These are phyloP conservation scores for Pollachius pollachius DNA, from an alignment of 2,113 vertebrate genomes.

Conservation along the genomic window DNA sequence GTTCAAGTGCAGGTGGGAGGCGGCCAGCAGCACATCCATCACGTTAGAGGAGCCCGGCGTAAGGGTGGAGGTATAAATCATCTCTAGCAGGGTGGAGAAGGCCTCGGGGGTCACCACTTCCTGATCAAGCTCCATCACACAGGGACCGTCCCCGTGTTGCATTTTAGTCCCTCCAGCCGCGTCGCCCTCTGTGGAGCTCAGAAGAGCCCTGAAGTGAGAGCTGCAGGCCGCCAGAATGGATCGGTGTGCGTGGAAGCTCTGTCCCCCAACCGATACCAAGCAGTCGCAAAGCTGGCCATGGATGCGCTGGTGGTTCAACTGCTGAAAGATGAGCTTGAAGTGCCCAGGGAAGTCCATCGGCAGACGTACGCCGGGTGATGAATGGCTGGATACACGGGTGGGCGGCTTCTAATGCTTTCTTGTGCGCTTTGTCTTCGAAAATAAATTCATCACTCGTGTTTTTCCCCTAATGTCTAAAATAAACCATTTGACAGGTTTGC, in stretches of 20 bases:
- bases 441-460: too few relatives aligned
- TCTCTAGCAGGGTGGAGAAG: conserved; percentile 88
- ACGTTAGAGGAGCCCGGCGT: conserved; percentile 87
- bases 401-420: too few relatives aligned
- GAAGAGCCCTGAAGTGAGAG: conserved; percentile 89
- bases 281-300: conserved; percentile 90
- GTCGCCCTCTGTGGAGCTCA: conserved; percentile 81
- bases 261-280: conserved; percentile 84
- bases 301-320: conserved; percentile 90
- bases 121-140: conserved; percentile 88
- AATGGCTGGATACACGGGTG: too few relatives aligned
- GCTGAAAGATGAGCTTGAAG: conserved; percentile 89
- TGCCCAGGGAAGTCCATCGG: conserved; percentile 94
- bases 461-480: too few relatives aligned
- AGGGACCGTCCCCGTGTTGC: conserved; percentile 58
- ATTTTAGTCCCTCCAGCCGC: conserved; percentile 39
- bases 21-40: conserved; percentile 93
- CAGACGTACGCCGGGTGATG: neutral
- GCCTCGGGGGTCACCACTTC: conserved; percentile 93
- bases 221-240: conserved; percentile 90
- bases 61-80: conserved; percentile 94
- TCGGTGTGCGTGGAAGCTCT: conserved; percentile 89
- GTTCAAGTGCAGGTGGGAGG: conserved; percentile 91
- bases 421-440: too few relatives aligned
- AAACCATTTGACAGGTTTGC: too few relatives aligned